A percentile compares a stretch with the other conserved stretches of the same genome.
These are phyloP conservation scores for Copidosoma aretas DNA, from an alignment of 2,888 invertebrate genomes.

Conservation along the genomic window DNA sequence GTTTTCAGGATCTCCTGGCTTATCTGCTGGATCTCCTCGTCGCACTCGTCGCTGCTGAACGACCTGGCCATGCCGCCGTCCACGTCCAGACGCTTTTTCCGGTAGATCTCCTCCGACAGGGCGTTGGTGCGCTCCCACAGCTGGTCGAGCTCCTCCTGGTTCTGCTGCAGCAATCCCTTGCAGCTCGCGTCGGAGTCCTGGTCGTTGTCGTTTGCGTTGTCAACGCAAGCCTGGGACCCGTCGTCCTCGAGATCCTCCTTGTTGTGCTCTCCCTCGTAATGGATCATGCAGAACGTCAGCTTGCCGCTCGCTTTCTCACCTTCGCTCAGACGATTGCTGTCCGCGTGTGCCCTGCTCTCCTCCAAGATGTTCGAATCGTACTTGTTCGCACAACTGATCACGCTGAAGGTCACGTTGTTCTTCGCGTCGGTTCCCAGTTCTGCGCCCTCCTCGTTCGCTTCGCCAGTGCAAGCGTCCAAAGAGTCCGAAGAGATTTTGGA, in stretches of 20 bases:
- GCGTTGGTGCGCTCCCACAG: conserved; percentile 28
- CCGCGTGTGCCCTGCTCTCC: neutral
- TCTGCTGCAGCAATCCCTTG: conserved; percentile 12
- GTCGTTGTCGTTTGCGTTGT: conserved; percentile 1
- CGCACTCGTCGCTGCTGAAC: neutral
- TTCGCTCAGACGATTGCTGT: neutral
- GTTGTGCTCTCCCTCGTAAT: neutral
- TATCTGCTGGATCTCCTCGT: conserved; percentile 12
- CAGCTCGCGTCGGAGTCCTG: conserved; percentile 27
- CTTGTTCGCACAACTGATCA: conserved; percentile 24
- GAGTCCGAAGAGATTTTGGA: conserved; percentile 3
- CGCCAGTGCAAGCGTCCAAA: neutral
- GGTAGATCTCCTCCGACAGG: conserved; percentile 22
- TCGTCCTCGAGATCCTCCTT: neutral
- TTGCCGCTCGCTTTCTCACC: no score
- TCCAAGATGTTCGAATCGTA: neutral
- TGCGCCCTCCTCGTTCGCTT: neutral
- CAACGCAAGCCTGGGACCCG: neutral
- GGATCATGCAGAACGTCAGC: neutral
- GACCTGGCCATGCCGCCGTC: conserved; percentile 3
- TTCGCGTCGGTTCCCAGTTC: neutral
- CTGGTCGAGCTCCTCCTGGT: conserved; percentile 17
- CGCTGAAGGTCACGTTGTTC: conserved; percentile 23
- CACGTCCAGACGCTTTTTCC: conserved; percentile 12
- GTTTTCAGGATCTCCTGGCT: neutral